phyloP scores from a whole-genome alignment of 2,797 vertebrate species.

The Hylomyscus alleni region DNA sequence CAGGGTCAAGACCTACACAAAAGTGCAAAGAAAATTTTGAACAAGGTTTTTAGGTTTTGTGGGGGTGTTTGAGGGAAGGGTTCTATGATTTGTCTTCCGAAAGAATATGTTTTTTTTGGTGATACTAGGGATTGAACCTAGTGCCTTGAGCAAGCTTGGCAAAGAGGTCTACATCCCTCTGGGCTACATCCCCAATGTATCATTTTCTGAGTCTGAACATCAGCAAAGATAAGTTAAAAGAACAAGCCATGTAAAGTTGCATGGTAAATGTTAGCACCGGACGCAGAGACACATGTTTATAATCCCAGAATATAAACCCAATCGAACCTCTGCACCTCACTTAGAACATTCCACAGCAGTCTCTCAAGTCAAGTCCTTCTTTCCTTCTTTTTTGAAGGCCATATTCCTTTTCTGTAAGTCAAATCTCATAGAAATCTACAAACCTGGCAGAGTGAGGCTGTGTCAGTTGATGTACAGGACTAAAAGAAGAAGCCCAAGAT shows the following conservation, averaged over 20 bases:
- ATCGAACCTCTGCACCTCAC: neutral
- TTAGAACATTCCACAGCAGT: neutral
- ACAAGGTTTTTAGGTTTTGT: no score
- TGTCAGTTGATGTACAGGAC: neutral
- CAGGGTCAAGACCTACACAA: no score
- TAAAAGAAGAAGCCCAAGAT: neutral
- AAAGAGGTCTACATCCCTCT: neutral
- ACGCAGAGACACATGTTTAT: no score
- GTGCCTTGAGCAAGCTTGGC: neutral
- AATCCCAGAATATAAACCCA: no score
- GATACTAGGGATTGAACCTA: neutral
- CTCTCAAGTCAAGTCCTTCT: neutral
- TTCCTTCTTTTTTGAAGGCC: no score
- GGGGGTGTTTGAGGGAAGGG: neutral
- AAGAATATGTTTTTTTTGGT: neutral
- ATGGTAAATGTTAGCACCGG: no score
- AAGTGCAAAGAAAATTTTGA: no score
- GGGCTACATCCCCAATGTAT: no score
- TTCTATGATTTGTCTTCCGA: neutral
- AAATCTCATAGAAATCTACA: neutral
- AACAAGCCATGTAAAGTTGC: neutral
- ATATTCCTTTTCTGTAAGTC: neutral
- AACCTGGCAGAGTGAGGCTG: no score
- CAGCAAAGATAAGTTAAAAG: neutral
- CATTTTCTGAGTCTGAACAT: neutral